Evolutionary conservation across 2,888 invertebrate species (phyloP), one percentile per base, ranked within the genome.

Genomic region (Teinopalpus imperialis): DNA sequence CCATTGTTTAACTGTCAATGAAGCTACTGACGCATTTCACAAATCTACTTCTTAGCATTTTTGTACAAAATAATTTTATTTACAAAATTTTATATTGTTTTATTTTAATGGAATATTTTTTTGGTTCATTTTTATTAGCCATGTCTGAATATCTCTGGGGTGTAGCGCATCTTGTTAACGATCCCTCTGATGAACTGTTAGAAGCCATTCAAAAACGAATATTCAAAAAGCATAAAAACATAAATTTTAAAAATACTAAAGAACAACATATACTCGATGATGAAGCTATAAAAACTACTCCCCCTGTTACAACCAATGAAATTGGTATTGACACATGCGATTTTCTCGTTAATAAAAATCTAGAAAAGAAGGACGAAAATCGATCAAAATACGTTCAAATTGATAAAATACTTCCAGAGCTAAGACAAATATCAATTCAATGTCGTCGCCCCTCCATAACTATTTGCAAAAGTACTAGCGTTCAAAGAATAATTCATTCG

Each of bases 111-210:
- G n/a, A n/a, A n/a, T n/a, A n/a, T n/a, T n/a, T n/a, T n/a, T n/a
- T n/a, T n/a, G n/a, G n/a, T n/a, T n/a, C n/a, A 16, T 16, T 16
- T 16, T 16, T 16, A 16, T 3, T 16, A 2, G 16, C 4, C 10
- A 81, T 81, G 81, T 53, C 74, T 26, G 59, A 55, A 34, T 63
- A 76, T 53, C 55, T 81, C 24, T 76, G 74, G 76, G 66, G 72
- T 39, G 58, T 83, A 23, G 70, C 69, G 9, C 70, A 81, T 48
- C 59, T 82, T n/a, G 59, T 74, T 6, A 74, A 69, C 43, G 73
- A 81, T 53, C 80, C 83, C 18, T 74, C 81, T 1, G 56, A 66
- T 8, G 68, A 74, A 21, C 27, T 82, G 21, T 53, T 76, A 34
- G 61, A 61, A 45, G 65, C 66, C 23, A 43, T 81, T 37, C 63